These are phyloP conservation scores for Drosophila tripunctata DNA, from an alignment of 2,888 invertebrate genomes.

Conservation along the genomic window DNA sequence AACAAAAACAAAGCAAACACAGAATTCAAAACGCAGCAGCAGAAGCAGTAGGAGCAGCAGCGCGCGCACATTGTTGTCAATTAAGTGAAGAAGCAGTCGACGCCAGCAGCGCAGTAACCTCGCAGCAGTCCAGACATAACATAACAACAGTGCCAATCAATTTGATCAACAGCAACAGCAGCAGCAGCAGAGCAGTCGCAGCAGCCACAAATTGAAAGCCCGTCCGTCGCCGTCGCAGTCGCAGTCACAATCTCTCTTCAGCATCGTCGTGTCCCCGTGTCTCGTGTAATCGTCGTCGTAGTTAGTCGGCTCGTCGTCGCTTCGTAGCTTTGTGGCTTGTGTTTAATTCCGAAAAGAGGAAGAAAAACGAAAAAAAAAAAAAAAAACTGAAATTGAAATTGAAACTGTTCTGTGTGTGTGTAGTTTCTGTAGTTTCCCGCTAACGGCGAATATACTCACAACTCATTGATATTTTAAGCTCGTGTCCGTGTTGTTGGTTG, in stretches of 20 bases:
- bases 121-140: too few species aligned
- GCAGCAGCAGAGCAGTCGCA: slow-evolving; percentile 14
- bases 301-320: slow-evolving; percentile 35
- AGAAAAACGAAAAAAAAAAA: too few species aligned
- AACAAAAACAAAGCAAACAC: slow-evolving; percentile 24
- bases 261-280: slow-evolving; percentile 53
- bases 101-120: slow-evolving; percentile 33
- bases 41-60: slow-evolving; percentile 22
- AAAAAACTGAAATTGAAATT: too few species aligned
- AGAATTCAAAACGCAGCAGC: slow-evolving; percentile 28
- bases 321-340: slow-evolving; percentile 41
- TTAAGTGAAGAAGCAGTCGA: slow-evolving; percentile 49
- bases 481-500: slow-evolving; percentile 82
- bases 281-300: slow-evolving; percentile 49
- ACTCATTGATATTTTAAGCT: slow-evolving; percentile 83
- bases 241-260: slow-evolving; percentile 22
- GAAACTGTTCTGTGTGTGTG: too few species aligned
- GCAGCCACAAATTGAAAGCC: too few species aligned
- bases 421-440: slow-evolving; percentile 79
- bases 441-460: slow-evolving; percentile 75
- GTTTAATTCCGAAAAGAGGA: slow-evolving; percentile 69
- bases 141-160: too few species aligned
- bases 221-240: slow-evolving; percentile 17
- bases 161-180: too few species aligned
- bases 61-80: slow-evolving; percentile 61